Base-by-base conservation (phyloP, 2,113 vertebrate genomes). In the Menidia beryllina region DNA sequence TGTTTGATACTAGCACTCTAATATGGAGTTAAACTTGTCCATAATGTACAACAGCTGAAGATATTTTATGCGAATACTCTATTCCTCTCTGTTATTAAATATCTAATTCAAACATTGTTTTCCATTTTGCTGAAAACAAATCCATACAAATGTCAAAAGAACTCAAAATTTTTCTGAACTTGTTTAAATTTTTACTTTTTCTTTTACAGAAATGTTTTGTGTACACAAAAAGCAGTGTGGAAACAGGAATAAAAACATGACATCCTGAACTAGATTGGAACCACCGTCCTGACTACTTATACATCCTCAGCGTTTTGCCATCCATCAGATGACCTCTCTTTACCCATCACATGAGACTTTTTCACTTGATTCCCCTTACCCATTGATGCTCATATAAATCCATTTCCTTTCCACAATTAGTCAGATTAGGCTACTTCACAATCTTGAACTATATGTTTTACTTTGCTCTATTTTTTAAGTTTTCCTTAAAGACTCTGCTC, bases 41-140 rank as follows among this genome's bases (percentile, higher is more conserved):
- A 58, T 66, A 78, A 30, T 59, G 26, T 61, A 38, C 19, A 72
- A 66, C 39, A 57, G 51, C 54, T 64, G 51, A 57, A 77, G 53
- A 45, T 34, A 65, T 75, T 77, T 66, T 41, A 39, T 25, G 51
- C 24, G 65, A 39, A 63, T 57, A 58, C 49, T 23, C 30, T 1
- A 30, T 23, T 36, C 20, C 60, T 13, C 6, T 36, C 9, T 21
- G 9, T 30, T 39, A n/a, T n/a, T n/a, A n/a, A n/a, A n/a, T n/a
- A n/a, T n/a, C n/a, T n/a, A n/a, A n/a, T n/a, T n/a, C n/a, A n/a
- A n/a, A n/a, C n/a, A n/a, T n/a, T n/a, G n/a, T n/a, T n/a, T n/a
- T n/a, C n/a, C n/a, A n/a, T n/a, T n/a, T n/a, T n/a, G n/a, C n/a
- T n/a, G n/a, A n/a, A n/a, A n/a, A n/a, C n/a, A n/a, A n/a, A n/a